Evolutionary conservation across 2,113 vertebrate species (phyloP), one percentile per base, ranked within the genome.

Genomic region (Triplophysa rosa): DNA sequence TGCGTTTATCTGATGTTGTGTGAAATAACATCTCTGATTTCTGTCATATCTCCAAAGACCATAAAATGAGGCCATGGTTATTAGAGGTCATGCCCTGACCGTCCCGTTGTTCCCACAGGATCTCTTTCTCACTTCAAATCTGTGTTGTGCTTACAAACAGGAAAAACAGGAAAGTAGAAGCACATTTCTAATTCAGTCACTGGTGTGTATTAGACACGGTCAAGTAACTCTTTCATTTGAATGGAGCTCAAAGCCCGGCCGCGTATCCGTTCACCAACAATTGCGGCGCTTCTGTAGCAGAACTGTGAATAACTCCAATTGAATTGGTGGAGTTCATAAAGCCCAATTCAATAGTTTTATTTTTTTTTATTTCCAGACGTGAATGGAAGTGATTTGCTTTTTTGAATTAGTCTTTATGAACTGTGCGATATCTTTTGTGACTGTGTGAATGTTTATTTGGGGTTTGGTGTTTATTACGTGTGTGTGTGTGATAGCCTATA

Each of bases 121-220:
- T 61, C 47, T 17, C 37, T 26, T 74, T 61, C 40, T 45, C 9
- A 11, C 71, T 21, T 74, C 58, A 26, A 62, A 47, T 23, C 58
- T 62, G 23, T 47, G 19, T 74, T 74, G 37, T 47, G 37, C 21
- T 74, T 23, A 26, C 21, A 62, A 74, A n/a, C 56, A n/a, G n/a
- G n/a, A n/a, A n/a, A 47, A 62, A 62, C 23, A 33, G 33, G 54
- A 59, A 59, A 72, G 54, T 59, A 29, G 17, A 16, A 14, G 17
- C 58, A 7, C 21, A 47, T 45, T 45, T 19, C 14, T 62, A 7
- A 74, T 19, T 26, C 71, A 45, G 58, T 58, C 8, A 1, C 54
- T 58, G 8, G n/a, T n/a, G 54, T 45, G 58, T 74, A 45, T 74
- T 62, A 74, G 54, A 72, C 16, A 37, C 62, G 71, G 56, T 74